Evolutionary conservation across 2,888 invertebrate species (phyloP).

Genomic region (Chrysina gloriosa): DNA sequence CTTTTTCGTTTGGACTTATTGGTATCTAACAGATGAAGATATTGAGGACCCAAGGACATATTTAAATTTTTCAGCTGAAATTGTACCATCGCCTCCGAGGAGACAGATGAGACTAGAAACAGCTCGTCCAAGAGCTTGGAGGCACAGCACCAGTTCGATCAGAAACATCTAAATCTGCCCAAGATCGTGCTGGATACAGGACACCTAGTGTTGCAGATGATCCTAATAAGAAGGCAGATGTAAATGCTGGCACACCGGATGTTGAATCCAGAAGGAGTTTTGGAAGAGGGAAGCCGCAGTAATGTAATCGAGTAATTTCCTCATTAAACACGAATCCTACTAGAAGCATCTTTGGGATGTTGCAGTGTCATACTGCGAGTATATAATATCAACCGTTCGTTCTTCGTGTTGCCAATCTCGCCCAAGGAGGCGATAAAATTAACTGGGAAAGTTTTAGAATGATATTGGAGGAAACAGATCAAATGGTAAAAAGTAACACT

Average conservation of each 20-base stretch:
- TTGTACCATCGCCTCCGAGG: slow-evolving; percentile 97
- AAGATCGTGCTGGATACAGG: slow-evolving; percentile 87
- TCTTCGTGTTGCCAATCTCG: too few species aligned
- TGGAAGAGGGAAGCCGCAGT: slow-evolving; percentile 77
- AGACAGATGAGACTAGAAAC: slow-evolving; percentile 89
- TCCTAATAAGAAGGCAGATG: slow-evolving; percentile 95
- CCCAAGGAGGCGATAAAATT: too few species aligned
- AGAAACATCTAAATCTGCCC: slow-evolving; percentile 78
- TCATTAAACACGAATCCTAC: too few species aligned
- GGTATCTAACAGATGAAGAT: slow-evolving; percentile 97
- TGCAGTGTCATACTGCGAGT: too few species aligned
- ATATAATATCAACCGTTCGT: too few species aligned
- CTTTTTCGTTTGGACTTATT: background rate
- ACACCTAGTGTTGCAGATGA: slow-evolving; percentile 73
- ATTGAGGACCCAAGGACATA: slow-evolving; percentile 96
- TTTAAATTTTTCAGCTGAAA: slow-evolving; percentile 97
- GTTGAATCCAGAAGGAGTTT: slow-evolving; percentile 93
- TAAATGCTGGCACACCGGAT: slow-evolving; percentile 92
- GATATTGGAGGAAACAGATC: too few species aligned
- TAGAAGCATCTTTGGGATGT: too few species aligned
- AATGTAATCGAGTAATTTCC: slow-evolving; percentile 58
- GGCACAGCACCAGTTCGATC: slow-evolving; percentile 75
- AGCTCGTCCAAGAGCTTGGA: slow-evolving; percentile 82
- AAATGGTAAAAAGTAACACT: too few species aligned
- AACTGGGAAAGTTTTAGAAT: too few species aligned